Evolutionary conservation across 1,140 invertebrate genomes (phyloP).

Genomic region (Trachymyrmex cornetzi): DNA sequence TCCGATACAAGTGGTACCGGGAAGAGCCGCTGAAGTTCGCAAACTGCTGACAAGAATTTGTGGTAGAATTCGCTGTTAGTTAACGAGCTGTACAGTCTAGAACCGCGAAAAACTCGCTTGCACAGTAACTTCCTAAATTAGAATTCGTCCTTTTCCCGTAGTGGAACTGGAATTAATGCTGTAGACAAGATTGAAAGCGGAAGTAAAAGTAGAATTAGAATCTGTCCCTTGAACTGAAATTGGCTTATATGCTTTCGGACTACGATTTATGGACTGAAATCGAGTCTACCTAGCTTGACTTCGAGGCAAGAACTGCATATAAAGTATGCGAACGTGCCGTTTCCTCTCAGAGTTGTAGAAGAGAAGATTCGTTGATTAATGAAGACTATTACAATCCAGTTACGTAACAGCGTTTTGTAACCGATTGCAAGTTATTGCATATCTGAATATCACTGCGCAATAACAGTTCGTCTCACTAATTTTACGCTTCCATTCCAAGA

Average conservation of each 20-base stretch:
- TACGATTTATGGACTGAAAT: constrained; percentile 32
- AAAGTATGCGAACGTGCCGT: not conserved
- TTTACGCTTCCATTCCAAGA: not conserved
- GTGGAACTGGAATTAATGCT: constrained; percentile 38
- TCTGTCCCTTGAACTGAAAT: constrained; percentile 27
- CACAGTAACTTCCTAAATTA: constrained; percentile 48
- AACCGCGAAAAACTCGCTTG: constrained; percentile 49
- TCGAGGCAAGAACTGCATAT: not conserved
- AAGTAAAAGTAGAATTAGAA: constrained; percentile 55
- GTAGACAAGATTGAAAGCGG: constrained; percentile 40
- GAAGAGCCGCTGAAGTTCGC: constrained; percentile 39
- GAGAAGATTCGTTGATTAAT: not conserved
- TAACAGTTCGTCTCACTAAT: not conserved
- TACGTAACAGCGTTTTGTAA: not conserved
- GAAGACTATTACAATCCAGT: not conserved
- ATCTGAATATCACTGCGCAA: not conserved
- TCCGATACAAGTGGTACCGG: not conserved
- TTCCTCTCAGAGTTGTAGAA: not conserved
- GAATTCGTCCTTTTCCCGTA: constrained; percentile 28
- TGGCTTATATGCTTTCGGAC: constrained; percentile 39
- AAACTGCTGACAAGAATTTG: constrained; percentile 56
- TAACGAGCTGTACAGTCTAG: constrained; percentile 35
- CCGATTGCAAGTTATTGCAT: not conserved
- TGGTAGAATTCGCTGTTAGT: constrained; percentile 34
- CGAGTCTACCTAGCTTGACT: not conserved